phyloP scores from a whole-genome alignment of 2,888 invertebrate species.

The Pyrrhia umbra region DNA sequence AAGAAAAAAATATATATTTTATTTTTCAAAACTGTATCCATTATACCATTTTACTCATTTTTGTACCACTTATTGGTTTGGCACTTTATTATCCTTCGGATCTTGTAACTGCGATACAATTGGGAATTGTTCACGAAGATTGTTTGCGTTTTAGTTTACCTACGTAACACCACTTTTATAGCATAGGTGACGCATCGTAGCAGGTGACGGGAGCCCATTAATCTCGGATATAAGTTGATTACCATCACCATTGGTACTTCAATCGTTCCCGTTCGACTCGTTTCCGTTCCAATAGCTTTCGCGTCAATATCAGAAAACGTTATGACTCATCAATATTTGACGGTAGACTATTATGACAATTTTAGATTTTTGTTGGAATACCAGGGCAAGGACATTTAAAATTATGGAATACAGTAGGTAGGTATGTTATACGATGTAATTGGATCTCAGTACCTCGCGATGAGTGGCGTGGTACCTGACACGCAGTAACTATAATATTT shows the following conservation, averaged over 20 bases:
- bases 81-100: neutral
- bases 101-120: constrained; percentile 1
- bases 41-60: too few relatives aligned
- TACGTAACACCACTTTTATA: constrained; percentile 35
- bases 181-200: constrained; percentile 43
- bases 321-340: constrained; percentile 53
- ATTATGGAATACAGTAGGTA: too few relatives aligned
- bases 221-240: constrained; percentile 52
- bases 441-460: too few relatives aligned
- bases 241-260: constrained; percentile 45
- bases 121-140: constrained; percentile 23
- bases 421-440: too few relatives aligned
- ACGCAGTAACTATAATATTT: neutral
- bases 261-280: constrained; percentile 48
- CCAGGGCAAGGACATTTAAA: constrained; percentile 32
- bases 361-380: constrained; percentile 33
- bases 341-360: constrained; percentile 29
- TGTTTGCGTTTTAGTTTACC: constrained; percentile 38
- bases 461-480: too few relatives aligned
- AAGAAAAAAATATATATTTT: too few relatives aligned
- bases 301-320: constrained; percentile 43
- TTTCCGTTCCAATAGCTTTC: constrained; percentile 53
- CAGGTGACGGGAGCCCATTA: constrained; percentile 56
- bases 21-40: too few relatives aligned
- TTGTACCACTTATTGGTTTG: neutral